Conservation (phyloP, 2,888 invertebrate species). For the Prostheceraeus crozeri region DNA sequence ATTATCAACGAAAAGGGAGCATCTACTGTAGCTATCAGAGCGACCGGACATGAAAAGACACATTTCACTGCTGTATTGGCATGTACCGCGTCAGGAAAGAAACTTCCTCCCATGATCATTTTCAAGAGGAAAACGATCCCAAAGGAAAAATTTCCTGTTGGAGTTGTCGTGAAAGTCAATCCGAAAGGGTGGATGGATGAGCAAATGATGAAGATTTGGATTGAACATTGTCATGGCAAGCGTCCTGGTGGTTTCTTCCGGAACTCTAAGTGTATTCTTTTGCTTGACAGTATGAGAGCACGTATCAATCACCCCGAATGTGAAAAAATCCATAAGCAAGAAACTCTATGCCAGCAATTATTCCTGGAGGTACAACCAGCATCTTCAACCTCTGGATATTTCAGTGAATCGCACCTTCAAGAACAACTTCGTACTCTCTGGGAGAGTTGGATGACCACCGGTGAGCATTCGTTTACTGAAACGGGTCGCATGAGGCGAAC, state of each 20-base stretch:
- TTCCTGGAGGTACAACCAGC: too few species aligned
- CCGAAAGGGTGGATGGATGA: constrained; percentile 16
- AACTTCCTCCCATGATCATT: neutral
- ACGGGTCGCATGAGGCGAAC: too few species aligned
- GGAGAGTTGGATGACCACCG: too few species aligned
- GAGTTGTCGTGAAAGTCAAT: neutral
- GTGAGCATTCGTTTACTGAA: too few species aligned
- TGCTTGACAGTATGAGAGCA: too few species aligned
- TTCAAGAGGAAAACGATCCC: constrained; percentile 17
- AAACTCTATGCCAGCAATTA: too few species aligned
- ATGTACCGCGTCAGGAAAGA: neutral
- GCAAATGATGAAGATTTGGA: constrained; percentile 5
- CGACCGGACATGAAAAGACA: constrained; percentile 5
- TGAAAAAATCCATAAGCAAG: too few species aligned
- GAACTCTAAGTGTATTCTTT: too few species aligned
- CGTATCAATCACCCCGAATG: too few species aligned
- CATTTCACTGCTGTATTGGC: neutral
- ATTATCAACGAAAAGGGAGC: neutral
- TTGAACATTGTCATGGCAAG: neutral
- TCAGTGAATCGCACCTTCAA: too few species aligned
- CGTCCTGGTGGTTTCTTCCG: neutral
- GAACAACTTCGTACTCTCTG: too few species aligned
- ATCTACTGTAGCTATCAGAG: neutral
- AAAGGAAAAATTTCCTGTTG: neutral
- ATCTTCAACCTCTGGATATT: too few species aligned